These are phyloP conservation scores for Cerceris ruficornis DNA, from an alignment of 2,888 invertebrate genomes.

Conservation along the genomic window DNA sequence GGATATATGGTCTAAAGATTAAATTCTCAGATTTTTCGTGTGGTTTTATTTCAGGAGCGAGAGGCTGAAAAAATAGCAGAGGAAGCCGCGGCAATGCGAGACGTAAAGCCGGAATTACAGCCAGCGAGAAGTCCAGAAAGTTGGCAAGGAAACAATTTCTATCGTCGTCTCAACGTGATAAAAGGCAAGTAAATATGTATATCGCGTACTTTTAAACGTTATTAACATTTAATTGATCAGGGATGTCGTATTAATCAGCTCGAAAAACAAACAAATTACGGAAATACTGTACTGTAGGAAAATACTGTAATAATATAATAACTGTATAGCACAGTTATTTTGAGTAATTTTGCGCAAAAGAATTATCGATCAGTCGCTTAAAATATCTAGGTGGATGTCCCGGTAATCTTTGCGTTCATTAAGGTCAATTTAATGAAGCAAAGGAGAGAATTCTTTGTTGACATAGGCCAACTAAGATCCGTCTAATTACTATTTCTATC, in stretches of 20 bases:
- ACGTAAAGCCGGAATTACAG: slow-evolving; percentile 74
- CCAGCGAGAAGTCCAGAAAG: slow-evolving; percentile 74
- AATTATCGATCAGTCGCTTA: no score
- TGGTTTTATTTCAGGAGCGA: slow-evolving; percentile 69
- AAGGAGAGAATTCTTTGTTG: background rate
- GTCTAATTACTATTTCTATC: slow-evolving; percentile 4
- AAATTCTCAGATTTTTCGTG: background rate
- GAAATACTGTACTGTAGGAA: no score
- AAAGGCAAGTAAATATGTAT: slow-evolving; percentile 67
- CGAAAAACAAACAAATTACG: no score
- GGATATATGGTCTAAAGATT: no score
- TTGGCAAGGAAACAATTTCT: slow-evolving; percentile 76
- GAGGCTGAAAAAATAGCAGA: slow-evolving; percentile 78
- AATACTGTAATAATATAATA: no score
- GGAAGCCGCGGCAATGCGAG: slow-evolving; percentile 72
- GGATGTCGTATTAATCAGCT: no score
- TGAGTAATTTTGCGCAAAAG: no score
- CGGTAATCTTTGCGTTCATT: no score
- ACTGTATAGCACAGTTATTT: no score
- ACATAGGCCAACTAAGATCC: background rate
- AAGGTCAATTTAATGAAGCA: background rate
- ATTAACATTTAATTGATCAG: no score
- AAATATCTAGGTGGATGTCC: no score
- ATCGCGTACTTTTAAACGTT: background rate
- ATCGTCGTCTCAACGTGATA: slow-evolving; percentile 73